phyloP scores from a whole-genome alignment of 2,888 invertebrate genomes.

The Caenorhabditis wallacei region DNA sequence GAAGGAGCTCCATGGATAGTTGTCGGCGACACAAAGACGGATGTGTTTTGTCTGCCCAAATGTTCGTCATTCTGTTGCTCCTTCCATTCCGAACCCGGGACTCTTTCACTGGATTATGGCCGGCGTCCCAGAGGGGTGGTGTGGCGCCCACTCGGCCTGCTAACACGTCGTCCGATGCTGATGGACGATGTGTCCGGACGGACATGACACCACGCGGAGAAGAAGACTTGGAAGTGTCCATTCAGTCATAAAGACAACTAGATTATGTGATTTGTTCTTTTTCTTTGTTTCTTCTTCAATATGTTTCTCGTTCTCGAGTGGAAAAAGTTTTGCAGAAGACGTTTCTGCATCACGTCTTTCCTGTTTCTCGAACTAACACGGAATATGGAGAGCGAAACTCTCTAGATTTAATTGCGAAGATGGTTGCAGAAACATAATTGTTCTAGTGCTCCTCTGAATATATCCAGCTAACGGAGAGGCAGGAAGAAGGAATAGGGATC shows the following conservation, averaged over 20 bases:
- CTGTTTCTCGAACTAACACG: conserved; percentile 2
- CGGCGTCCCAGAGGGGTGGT: conserved; percentile 40
- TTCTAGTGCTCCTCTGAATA: neutral
- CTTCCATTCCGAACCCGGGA: conserved; percentile 26
- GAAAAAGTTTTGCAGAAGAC: conserved; percentile 6
- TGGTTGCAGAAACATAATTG: conserved; percentile 29
- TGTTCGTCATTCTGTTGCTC: conserved; percentile 50
- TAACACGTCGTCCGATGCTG: conserved; percentile 60
- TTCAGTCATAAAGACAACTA: conserved; percentile 27
- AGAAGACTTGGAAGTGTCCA: conserved; percentile 9
- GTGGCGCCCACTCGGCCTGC: conserved; percentile 53
- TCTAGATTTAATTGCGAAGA: conserved; percentile 15
- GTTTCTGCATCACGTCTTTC: conserved; percentile 8
- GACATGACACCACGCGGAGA: conserved; percentile 48
- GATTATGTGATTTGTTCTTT: conserved; percentile 32
- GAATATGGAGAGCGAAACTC: neutral
- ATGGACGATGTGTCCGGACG: conserved; percentile 60
- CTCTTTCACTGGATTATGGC: conserved; percentile 55
- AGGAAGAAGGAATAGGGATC: neutral
- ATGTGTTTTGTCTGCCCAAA: conserved; percentile 58
- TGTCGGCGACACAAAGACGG: conserved; percentile 62
- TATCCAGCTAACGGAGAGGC: neutral
- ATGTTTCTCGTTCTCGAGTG: neutral
- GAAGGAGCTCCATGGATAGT: conserved; percentile 13
- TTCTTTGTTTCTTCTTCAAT: neutral